Conservation (phyloP, 2,113 vertebrate species). For the Campylomormyrus numenius region DNA sequence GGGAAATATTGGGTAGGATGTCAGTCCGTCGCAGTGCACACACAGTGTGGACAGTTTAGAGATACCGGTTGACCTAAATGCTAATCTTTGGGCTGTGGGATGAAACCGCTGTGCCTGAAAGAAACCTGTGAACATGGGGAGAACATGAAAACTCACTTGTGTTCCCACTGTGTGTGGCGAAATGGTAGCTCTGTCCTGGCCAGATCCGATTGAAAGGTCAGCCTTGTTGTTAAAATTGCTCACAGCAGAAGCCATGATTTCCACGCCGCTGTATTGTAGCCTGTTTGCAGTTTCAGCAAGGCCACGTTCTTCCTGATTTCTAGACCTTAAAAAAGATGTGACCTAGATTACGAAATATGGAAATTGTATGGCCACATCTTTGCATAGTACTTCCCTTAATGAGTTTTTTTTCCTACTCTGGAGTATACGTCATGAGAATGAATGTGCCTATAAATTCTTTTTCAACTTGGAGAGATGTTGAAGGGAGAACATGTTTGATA, state of each 20-base stretch:
- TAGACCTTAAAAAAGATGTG: constrained; percentile 1
- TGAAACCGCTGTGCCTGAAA: neutral
- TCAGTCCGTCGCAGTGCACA: neutral
- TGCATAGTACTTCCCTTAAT: neutral
- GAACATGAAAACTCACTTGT: neutral
- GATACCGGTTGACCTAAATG: neutral
- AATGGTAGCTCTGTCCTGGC: neutral
- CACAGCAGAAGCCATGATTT: neutral
- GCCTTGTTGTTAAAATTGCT: neutral
- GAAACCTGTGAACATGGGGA: neutral
- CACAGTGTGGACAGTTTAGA: neutral
- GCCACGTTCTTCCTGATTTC: neutral
- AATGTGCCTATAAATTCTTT: neutral
- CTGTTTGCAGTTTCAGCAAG: neutral
- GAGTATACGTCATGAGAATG: neutral
- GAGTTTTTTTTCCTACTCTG: neutral
- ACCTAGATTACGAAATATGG: neutral
- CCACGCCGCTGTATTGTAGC: neutral
- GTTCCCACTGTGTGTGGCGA: neutral
- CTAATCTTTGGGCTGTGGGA: neutral
- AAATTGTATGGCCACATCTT: neutral
- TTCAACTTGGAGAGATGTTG: neutral
- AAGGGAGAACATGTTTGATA: neutral
- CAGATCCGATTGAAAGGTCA: neutral
- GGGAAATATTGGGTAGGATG: neutral